These are phyloP conservation scores for human DNA, from an alignment of 2,113 vertebrate species.

Conservation along the genomic window DNA sequence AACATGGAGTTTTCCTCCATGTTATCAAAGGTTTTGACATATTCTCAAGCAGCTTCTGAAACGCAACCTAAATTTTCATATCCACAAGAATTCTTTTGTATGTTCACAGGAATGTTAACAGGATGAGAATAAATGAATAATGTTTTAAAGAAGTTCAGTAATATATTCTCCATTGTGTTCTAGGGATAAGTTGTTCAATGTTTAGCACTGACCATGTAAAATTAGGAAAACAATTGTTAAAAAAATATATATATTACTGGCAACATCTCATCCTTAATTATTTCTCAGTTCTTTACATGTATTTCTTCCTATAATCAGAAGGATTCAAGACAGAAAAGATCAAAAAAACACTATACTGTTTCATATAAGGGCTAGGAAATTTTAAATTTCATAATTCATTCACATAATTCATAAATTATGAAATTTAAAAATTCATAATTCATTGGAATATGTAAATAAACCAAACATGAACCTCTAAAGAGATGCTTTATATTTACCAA, in stretches of 20 bases:
- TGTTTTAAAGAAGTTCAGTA: background rate
- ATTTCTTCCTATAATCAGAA: background rate
- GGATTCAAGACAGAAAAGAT: background rate
- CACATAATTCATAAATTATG: background rate
- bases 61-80: background rate
- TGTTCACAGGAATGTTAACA: background rate
- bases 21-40: background rate
- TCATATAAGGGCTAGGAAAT: background rate
- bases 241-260: background rate
- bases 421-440: background rate
- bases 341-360: background rate
- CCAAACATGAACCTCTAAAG: background rate
- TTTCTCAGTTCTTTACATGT: background rate
- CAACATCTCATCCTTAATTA: background rate
- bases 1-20: background rate
- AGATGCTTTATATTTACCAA: background rate
- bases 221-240: background rate
- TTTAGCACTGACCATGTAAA: background rate
- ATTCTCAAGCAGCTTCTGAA: conserved; percentile 26
- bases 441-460: background rate
- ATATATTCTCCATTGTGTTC: background rate
- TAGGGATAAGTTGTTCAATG: background rate
- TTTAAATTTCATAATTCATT: background rate
- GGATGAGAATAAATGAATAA: background rate
- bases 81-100: conserved; percentile 1